Base-by-base conservation (phyloP, 1,140 invertebrate genomes). In the Drosophila melanica region DNA sequence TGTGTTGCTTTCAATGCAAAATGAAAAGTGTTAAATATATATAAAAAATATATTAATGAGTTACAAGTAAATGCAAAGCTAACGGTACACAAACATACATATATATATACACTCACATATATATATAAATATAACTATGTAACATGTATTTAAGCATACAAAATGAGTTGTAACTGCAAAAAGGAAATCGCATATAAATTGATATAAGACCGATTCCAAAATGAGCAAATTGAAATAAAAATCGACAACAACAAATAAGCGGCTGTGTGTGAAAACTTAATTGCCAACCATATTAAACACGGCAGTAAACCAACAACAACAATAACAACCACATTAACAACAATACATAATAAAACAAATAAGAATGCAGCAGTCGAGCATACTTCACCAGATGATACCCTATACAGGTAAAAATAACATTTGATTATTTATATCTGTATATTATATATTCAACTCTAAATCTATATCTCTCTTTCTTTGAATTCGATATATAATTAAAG, bases 101-200 rank as follows among this genome's bases (percentile, higher is more conserved):
- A 63, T 47, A 53, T 9, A 50, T 33, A 58, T 10, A 65, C 50
- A 70, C 7, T 53, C 14, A 77, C 20, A 64, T 48, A 84, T 77
- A 75, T 65, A 80, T 58, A 41, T 41, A 41, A n/a, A 41, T 53
- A 68, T 74, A 82, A 74, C 76, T 81, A 81, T 81, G 78, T 86
- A 86, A 81, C 81, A 69, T 86, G 81, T 86, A 86, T 86, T 86
- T 86, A 86, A 86, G 81, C 77, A 80, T 86, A 81, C 70, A 66
- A 78, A 86, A 86, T 86, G 77, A 85, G 77, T 77, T 85, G 81
- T 74, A 81, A 80, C 67, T 86, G 77, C 55, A 67, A 70, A 44
- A 63, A 35, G 16, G 54, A 55, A 58, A 66, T 50, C 50, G 35
- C 20, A 23, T 23, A 69, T 50, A 41, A 59, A 59, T 67, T 63